A percentile compares a stretch with the other conserved stretches of the same genome.
Evolutionary conservation across 2,888 invertebrate species (phyloP).

Genomic region (Stenoptilia bipunctidactyla): DNA sequence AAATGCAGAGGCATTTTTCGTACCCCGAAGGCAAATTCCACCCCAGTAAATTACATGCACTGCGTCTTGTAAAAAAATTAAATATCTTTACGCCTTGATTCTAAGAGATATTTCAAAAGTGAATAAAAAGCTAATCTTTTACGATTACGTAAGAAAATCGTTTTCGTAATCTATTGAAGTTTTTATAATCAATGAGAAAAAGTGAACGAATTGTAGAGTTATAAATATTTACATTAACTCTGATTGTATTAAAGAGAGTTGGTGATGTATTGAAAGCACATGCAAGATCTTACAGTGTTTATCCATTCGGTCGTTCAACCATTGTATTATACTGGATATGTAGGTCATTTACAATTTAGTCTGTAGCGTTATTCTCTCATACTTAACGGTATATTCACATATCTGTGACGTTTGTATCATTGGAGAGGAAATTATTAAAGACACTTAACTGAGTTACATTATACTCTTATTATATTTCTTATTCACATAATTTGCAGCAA

Average conservation of each 20-base stretch:
- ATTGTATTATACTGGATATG: slow-evolving; percentile 16
- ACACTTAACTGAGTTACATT: no score
- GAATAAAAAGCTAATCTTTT: background rate
- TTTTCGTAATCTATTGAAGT: no score
- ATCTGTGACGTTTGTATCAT: no score
- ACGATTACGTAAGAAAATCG: background rate
- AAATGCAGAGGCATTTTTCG: slow-evolving; percentile 43
- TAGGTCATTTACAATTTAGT: background rate
- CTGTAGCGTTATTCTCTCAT: no score
- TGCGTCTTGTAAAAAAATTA: slow-evolving; percentile 1
- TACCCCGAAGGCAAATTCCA: slow-evolving; percentile 33
- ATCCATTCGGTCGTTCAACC: slow-evolving; percentile 35
- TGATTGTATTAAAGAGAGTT: background rate
- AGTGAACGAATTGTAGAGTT: no score
- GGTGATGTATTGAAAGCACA: slow-evolving; percentile 6
- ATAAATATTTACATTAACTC: no score
- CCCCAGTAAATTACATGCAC: slow-evolving; percentile 22
- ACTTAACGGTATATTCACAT: no score
- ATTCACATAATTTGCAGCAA: no score
- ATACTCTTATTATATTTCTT: no score
- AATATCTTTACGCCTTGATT: background rate
- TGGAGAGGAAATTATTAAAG: no score
- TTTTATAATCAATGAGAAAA: no score
- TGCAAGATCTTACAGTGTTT: slow-evolving; percentile 24
- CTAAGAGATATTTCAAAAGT: background rate